These are phyloP conservation scores for Pseudochirops corinnae DNA, from an alignment of 2,797 vertebrate species.

Conservation along the genomic window DNA sequence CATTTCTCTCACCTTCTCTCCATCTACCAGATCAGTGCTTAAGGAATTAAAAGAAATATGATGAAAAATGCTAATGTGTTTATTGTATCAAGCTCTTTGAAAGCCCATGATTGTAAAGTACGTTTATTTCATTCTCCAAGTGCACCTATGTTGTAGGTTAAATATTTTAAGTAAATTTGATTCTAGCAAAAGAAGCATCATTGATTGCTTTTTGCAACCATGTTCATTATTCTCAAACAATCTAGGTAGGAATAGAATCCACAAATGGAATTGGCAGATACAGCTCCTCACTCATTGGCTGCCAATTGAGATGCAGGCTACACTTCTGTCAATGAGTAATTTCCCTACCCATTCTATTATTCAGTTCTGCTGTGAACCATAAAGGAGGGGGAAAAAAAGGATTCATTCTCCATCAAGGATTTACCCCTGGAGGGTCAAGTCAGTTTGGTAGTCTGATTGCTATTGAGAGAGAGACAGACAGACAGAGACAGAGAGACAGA, in stretches of 20 bases:
- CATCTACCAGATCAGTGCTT: conserved; percentile 29
- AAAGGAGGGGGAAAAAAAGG: not conserved
- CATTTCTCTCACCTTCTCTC: conserved; percentile 30
- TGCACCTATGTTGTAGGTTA: conserved; percentile 13
- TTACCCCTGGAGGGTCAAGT: conserved; percentile 23
- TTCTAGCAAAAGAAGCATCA: conserved; percentile 37
- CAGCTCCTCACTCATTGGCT: not conserved
- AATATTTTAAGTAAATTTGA: conserved; percentile 46
- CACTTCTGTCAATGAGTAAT: conserved; percentile 7
- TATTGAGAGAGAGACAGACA: not conserved
- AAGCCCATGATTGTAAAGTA: conserved; percentile 36
- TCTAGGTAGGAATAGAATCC: not conserved
- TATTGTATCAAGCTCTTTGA: conserved; percentile 41
- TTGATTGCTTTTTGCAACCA: not conserved
- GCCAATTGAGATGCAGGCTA: conserved; percentile 38
- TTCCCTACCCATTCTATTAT: conserved; percentile 29
- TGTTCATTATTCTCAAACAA: not conserved
- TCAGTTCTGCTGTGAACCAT: conserved; percentile 38
- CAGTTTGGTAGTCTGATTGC: conserved; percentile 16
- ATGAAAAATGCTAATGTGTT: conserved; percentile 39
- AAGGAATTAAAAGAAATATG: conserved; percentile 33
- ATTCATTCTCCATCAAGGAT: conserved; percentile 48
- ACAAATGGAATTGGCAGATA: conserved; percentile 3
- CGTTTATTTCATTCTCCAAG: not conserved
- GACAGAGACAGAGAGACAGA: too few relatives aligned